phyloP scores from a whole-genome alignment of 2,888 invertebrate species.

The Ypsolopha sequella region DNA sequence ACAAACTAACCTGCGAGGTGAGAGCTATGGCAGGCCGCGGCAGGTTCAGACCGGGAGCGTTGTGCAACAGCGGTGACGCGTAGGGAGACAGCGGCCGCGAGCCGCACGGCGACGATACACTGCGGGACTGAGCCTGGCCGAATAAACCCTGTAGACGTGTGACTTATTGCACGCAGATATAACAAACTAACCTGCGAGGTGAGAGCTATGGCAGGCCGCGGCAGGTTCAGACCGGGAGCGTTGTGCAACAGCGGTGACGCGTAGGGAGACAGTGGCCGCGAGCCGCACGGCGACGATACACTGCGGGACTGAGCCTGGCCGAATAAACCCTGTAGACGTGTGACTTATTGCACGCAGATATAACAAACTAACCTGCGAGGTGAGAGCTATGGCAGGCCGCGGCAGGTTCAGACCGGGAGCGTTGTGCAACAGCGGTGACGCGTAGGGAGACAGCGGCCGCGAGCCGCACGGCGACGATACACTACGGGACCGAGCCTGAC shows the following conservation, averaged over 20 bases:
- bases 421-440: conserved; percentile 46
- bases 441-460: conserved; percentile 88
- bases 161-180: too few species aligned
- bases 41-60: conserved; percentile 32
- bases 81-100: conserved; percentile 91
- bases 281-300: conserved; percentile 90
- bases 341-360: too few species aligned
- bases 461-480: conserved; percentile 92
- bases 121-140: conserved; percentile 82
- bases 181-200: conserved; percentile 60
- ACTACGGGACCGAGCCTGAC: conserved; percentile 82
- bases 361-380: conserved; percentile 59
- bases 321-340: too few species aligned
- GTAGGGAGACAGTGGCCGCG: conserved; percentile 89
- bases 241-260: conserved; percentile 51
- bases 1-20: conserved; percentile 57
- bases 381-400: conserved; percentile 48
- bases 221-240: too few species aligned
- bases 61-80: conserved; percentile 51
- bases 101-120: conserved; percentile 90
- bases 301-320: conserved; percentile 83
- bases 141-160: too few species aligned
- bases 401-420: too few species aligned
- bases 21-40: conserved; percentile 49
- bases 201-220: conserved; percentile 47